A percentile compares a stretch with the other conserved stretches of the same genome.
Evolutionary conservation across 2,888 invertebrate species (phyloP).

Genomic region (Tipula vernalis): DNA sequence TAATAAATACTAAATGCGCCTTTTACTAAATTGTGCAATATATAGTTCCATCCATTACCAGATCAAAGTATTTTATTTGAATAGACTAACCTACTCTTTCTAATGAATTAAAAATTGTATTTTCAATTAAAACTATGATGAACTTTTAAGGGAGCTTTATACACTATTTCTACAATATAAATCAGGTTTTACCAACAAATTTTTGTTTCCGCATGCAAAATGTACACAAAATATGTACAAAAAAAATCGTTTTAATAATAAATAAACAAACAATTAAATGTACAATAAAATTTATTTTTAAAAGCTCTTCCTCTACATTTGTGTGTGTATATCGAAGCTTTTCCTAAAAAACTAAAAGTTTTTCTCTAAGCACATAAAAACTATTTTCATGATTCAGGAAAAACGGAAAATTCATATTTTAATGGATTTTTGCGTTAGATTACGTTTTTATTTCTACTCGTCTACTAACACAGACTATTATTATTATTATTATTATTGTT

Average conservation of each 20-base stretch:
- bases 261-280: not conserved
- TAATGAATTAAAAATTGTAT: no score
- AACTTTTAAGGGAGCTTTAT: not conserved
- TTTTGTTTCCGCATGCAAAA: not conserved
- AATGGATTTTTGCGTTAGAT: not conserved
- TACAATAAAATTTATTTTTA: not conserved
- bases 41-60: no score
- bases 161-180: not conserved
- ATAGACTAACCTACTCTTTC: no score
- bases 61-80: no score
- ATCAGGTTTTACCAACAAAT: not conserved
- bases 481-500: not conserved
- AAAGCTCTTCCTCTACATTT: not conserved
- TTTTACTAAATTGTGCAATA: no score
- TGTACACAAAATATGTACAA: not conserved
- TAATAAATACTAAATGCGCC: no score
- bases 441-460: not conserved
- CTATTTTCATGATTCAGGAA: not conserved
- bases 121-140: not conserved
- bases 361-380: not conserved
- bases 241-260: not conserved
- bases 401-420: not conserved
- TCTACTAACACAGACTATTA: not conserved
- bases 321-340: not conserved
- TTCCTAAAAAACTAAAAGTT: not conserved